Evolutionary conservation across 1,140 invertebrate species (phyloP), one percentile per base, ranked within the genome.

Genomic region (Mya arenaria): DNA sequence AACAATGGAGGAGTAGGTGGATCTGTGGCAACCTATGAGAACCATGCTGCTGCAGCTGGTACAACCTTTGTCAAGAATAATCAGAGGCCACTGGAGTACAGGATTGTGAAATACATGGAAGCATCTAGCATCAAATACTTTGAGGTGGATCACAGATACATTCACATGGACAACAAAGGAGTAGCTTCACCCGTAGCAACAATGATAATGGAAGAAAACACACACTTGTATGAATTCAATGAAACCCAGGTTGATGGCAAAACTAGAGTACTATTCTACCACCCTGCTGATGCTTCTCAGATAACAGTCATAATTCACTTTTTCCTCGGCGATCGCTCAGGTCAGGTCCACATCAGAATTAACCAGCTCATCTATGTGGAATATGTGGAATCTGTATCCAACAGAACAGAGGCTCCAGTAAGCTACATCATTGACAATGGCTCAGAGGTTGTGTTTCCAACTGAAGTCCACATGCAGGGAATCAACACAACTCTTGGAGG

Each of bases 1-100:
- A 85, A 90, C 56, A 58, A 82, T 36, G 89, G 89, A 15, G 89
- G 89, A 1, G 36, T 73, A 41, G 88, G 89, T 75, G 85, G 65
- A 19, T 44, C 66, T 30, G 56, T 48, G 28, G 56, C 65, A 25
- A 73, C 68, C 4, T 58, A 82, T 52, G 41, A 66, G 4, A 75
- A 37, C 23, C 82, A 85, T 72, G 89, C 85, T 41, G 89, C 52
- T 13, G 88, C 89, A 32, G 89, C 89, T 17, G 89, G 89, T 28
- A 88, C 88, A 1, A 88, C 85, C 8, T 90, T 79, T 83, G 87
- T 90, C 1, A 85, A 90, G 66, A 87, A 90, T 63, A 90, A 90
- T 48, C 79, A 84, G 28, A 71, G 89, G 77, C 88, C 89, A 58
- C 55, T 90, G 28, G 84, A 86, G 41, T 90, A 90, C 81, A 84